These are phyloP conservation scores for Etheostoma nigrum DNA, from an alignment of 2,797 vertebrate genomes.

Conservation along the genomic window DNA sequence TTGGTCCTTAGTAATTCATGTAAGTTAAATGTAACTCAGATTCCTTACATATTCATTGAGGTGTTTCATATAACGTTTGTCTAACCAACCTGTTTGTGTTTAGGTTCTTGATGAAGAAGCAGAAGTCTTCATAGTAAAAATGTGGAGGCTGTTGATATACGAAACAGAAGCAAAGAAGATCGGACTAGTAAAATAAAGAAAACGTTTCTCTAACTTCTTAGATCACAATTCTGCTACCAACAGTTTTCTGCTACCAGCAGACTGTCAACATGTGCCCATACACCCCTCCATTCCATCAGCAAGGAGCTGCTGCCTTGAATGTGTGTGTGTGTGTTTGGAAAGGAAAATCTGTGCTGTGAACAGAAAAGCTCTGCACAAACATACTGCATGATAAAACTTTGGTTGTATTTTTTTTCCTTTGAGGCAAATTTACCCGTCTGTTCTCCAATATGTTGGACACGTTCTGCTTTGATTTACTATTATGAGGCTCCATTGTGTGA, in stretches of 20 bases:
- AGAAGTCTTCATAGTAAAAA: slow-evolving; percentile 99
- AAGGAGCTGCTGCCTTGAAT: slow-evolving; percentile 67
- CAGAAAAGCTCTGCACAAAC: slow-evolving; percentile 65
- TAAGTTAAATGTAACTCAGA: background rate
- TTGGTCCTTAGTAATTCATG: background rate
- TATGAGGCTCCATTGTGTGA: slow-evolving; percentile 72
- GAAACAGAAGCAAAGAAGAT: slow-evolving; percentile 99
- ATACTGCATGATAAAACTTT: slow-evolving; percentile 75
- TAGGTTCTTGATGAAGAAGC: slow-evolving; percentile 99
- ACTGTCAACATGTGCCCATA: slow-evolving; percentile 58
- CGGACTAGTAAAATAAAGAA: slow-evolving; percentile 95
- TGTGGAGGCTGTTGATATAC: slow-evolving; percentile 99
- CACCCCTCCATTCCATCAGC: slow-evolving; percentile 68
- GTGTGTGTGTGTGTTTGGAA: slow-evolving; percentile 38
- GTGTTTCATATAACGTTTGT: background rate
- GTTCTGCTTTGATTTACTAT: slow-evolving; percentile 77
- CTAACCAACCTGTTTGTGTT: slow-evolving; percentile 38
- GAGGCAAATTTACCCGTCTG: slow-evolving; percentile 58
- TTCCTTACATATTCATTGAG: background rate
- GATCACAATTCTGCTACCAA: slow-evolving; percentile 43
- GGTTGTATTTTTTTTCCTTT: slow-evolving; percentile 58
- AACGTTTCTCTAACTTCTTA: slow-evolving; percentile 40
- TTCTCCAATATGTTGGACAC: slow-evolving; percentile 61
- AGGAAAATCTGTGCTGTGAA: slow-evolving; percentile 53
- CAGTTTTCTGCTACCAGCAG: slow-evolving; percentile 55